Evolutionary conservation across 2,113 vertebrate genomes (phyloP), one percentile per base, ranked within the genome.

Genomic region (Brachypodius melanocephalos): DNA sequence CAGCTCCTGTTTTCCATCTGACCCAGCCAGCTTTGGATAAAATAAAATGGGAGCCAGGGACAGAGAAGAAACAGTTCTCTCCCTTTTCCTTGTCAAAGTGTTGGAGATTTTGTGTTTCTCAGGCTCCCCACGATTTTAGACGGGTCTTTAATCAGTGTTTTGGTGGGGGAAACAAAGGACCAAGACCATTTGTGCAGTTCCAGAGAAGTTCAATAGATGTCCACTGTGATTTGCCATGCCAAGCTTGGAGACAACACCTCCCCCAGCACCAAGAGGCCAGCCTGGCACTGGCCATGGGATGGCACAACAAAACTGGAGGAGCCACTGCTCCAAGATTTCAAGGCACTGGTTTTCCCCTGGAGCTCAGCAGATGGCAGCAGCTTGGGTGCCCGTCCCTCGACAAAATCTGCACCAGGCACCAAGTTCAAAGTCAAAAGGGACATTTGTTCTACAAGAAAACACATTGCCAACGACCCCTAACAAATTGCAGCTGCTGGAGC

Each of bases 351-450:
- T 34, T 6, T 17, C 26, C 67, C 52, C 65, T 43, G 76, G 82
- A 92, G 93, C 63, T 51, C 31, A 57, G 85, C 93, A 95, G 90
- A 88, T 42, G 88, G 93, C 90, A 84, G 85, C 5, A 38, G 49
- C 57, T 78, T 46, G 91, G 93, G 67, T 63, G 59, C 74, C 91
- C 42, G 0, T 74, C 36, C 71, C 91, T 58, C 48, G 55, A 28
- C 40, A 13, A 68, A 73, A 79, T 12, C 83, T 55, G 9, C 78
- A 36, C 93, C 93, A 40, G 19, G 16, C 80, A 79, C 85, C 42
- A 11, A 77, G 87, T 88, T 94, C 87, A 82, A 90, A 97, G 95
- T 54, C 94, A 66, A 95, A 87, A 72, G 66, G 96, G 95, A 69
- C 92, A 81, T 84, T 92, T 88, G 76, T 59, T 89, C 85, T 85